These are phyloP conservation scores for Julus scandinavius DNA, from an alignment of 2,888 invertebrate species.

Conservation along the genomic window DNA sequence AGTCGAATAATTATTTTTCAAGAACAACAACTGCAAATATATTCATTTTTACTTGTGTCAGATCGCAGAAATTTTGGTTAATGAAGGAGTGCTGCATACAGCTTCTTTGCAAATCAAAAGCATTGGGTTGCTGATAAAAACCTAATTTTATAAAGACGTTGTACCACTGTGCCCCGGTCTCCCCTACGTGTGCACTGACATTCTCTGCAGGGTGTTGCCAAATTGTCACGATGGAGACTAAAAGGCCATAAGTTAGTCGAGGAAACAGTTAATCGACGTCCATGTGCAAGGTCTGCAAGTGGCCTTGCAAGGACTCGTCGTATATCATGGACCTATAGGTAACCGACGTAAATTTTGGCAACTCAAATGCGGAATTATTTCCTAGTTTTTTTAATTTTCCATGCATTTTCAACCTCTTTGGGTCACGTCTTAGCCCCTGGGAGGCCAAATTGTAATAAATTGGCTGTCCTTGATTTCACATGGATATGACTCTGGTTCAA, in stretches of 20 bases:
- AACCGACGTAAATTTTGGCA: not conserved
- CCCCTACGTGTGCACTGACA: not conserved
- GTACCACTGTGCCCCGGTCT: too few relatives aligned
- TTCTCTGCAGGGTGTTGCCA: not conserved
- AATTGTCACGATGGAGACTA: not conserved
- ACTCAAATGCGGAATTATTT: not conserved
- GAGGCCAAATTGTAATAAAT: not conserved
- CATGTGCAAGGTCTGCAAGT: not conserved
- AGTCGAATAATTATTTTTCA: too few relatives aligned
- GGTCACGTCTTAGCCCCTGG: not conserved
- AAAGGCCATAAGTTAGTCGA: not conserved
- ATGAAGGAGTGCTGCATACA: too few relatives aligned
- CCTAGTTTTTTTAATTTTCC: not conserved
- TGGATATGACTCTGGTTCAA: not conserved
- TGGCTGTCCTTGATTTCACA: not conserved
- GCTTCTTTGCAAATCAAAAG: too few relatives aligned
- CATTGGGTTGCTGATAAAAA: too few relatives aligned
- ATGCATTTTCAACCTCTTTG: not conserved
- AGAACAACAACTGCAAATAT: too few relatives aligned
- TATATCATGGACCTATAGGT: not conserved
- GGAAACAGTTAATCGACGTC: not conserved
- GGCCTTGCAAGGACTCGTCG: constrained; percentile 25
- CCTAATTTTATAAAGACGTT: too few relatives aligned
- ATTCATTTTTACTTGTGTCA: too few relatives aligned
- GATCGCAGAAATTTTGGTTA: too few relatives aligned